Evolutionary conservation across 2,888 invertebrate genomes (phyloP).

Genomic region (Poecilus cupreus): DNA sequence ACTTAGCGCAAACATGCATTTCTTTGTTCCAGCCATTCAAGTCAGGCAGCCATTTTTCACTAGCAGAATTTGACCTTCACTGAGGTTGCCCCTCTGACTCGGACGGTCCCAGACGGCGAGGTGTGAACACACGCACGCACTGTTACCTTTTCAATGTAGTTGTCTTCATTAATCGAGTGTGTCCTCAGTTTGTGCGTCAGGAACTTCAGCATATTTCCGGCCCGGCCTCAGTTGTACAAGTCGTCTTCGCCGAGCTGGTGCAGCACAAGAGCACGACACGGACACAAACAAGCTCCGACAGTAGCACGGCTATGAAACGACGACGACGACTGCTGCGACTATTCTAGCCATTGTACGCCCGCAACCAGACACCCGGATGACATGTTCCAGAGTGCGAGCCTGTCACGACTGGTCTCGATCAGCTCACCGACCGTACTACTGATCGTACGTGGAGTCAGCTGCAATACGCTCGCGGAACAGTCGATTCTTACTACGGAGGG

Average conservation of each 20-base stretch:
- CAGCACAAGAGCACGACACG: slow-evolving; percentile 61
- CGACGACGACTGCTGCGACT: slow-evolving; percentile 67
- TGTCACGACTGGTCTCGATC: slow-evolving; percentile 34
- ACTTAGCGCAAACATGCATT: slow-evolving; percentile 67
- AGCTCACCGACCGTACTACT: slow-evolving; percentile 70
- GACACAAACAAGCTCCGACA: slow-evolving; percentile 14
- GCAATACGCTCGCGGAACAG: slow-evolving; percentile 72
- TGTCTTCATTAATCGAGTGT: slow-evolving; percentile 90
- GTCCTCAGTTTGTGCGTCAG: slow-evolving; percentile 89
- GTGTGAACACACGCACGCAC: slow-evolving; percentile 15
- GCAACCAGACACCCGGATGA: slow-evolving; percentile 41
- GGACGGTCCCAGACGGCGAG: slow-evolving; percentile 26
- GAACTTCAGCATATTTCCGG: slow-evolving; percentile 88
- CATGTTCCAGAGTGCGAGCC: slow-evolving; percentile 48
- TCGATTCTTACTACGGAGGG: slow-evolving; percentile 71
- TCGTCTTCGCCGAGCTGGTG: slow-evolving; percentile 61
- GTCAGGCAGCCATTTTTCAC: slow-evolving; percentile 79
- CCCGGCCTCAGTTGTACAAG: slow-evolving; percentile 66
- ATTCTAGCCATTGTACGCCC: slow-evolving; percentile 63
- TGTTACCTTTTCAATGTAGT: slow-evolving; percentile 83
- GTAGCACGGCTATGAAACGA: too few species aligned
- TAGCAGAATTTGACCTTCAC: slow-evolving; percentile 73
- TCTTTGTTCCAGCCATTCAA: slow-evolving; percentile 78
- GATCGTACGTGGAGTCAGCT: slow-evolving; percentile 74
- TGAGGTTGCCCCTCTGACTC: slow-evolving; percentile 68